Percentiles rank a stretch among this genome's conserved stretches.
Conservation (phyloP, 2,888 invertebrate species). For the Leptopterna dolabrata region DNA sequence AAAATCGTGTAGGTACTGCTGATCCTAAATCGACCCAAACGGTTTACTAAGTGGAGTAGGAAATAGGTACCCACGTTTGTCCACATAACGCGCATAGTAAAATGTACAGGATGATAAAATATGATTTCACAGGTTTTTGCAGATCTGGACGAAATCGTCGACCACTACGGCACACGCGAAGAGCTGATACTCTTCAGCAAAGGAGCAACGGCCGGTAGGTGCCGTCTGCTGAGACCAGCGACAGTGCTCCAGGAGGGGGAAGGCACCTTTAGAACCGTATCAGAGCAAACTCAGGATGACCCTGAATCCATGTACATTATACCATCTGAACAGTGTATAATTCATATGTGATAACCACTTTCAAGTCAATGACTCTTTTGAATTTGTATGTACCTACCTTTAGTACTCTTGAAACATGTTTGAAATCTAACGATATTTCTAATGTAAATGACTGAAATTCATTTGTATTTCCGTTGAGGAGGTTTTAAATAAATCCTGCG, state of each 20-base stretch:
- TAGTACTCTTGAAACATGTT: background rate
- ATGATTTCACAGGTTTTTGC: constrained; percentile 62
- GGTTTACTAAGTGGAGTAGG: too few relatives aligned
- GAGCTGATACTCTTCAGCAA: constrained; percentile 63
- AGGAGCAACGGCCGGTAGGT: constrained; percentile 60
- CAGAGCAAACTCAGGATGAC: background rate
- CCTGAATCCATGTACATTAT: background rate
- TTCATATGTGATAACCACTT: background rate
- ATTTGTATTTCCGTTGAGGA: too few relatives aligned
- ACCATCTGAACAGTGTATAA: constrained; percentile 19
- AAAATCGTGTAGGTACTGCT: too few relatives aligned
- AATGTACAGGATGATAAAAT: too few relatives aligned
- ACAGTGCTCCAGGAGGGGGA: background rate
- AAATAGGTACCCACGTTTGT: too few relatives aligned
- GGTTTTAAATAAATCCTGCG: too few relatives aligned
- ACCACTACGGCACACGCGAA: constrained; percentile 61
- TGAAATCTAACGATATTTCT: background rate
- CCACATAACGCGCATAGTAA: too few relatives aligned
- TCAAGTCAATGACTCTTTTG: too few relatives aligned
- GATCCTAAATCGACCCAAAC: too few relatives aligned
- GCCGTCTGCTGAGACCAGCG: constrained; percentile 11
- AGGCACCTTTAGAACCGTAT: background rate
- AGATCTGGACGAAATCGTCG: constrained; percentile 63
- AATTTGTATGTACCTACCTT: too few relatives aligned
- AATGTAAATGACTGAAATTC: background rate